Evolutionary conservation across 1,140 invertebrate genomes (phyloP).

Genomic region (Monochamus saltuarius): DNA sequence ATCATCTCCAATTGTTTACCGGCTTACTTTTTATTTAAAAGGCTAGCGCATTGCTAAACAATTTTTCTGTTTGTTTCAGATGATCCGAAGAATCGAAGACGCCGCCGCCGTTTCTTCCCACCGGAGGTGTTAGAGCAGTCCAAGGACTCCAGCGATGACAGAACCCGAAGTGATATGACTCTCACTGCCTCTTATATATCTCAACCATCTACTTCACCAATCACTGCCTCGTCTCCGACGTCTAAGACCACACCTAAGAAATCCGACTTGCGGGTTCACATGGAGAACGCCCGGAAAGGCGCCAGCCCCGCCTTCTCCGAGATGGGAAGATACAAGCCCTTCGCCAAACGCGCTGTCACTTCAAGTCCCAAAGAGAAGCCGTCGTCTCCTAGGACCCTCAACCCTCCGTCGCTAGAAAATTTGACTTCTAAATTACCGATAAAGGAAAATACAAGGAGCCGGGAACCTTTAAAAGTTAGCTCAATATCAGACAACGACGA

Average conservation of each 20-base stretch:
- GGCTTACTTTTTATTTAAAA: too few relatives aligned
- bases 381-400: constrained; percentile 3
- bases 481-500: constrained; percentile 24
- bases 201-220: constrained; percentile 27
- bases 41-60: too few relatives aligned
- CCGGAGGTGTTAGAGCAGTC: constrained; percentile 44
- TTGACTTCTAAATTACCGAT: too few relatives aligned
- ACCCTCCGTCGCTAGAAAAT: too few relatives aligned
- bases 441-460: too few relatives aligned
- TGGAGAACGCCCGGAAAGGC: constrained; percentile 51
- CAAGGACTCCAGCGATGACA: constrained; percentile 24
- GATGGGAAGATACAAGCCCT: constrained; percentile 37
- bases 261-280: constrained; percentile 49
- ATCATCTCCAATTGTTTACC: too few relatives aligned
- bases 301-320: constrained; percentile 35
- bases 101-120: constrained; percentile 53
- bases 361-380: constrained; percentile 34
- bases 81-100: constrained; percentile 48
- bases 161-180: constrained; percentile 28
- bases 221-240: constrained; percentile 36
- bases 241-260: constrained; percentile 24
- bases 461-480: neutral
- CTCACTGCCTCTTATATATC: constrained; percentile 36
- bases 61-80: constrained; percentile 44
- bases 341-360: constrained; percentile 27